These are phyloP conservation scores for Danio choprae DNA, from an alignment of 2,797 vertebrate genomes.

Conservation along the genomic window DNA sequence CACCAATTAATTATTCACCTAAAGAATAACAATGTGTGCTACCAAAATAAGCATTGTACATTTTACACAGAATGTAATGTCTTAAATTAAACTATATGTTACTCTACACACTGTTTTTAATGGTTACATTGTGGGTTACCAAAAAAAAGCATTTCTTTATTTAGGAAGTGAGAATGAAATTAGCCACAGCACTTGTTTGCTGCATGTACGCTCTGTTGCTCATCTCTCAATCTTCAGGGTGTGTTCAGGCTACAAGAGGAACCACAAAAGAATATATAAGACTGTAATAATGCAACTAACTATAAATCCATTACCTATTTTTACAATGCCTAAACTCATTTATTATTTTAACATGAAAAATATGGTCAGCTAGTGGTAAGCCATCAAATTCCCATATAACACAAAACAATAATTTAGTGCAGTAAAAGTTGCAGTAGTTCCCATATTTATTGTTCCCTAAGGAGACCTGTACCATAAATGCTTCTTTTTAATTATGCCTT, in stretches of 20 bases:
- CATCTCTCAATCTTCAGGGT: neutral
- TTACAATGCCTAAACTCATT: too few species aligned
- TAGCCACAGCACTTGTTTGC: neutral
- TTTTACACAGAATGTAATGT: too few species aligned
- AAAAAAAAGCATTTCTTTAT: neutral
- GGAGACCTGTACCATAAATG: neutral
- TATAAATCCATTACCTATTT: too few species aligned
- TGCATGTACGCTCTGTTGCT: neutral
- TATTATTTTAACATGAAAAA: too few species aligned
- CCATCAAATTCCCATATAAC: neutral
- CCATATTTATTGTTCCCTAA: neutral
- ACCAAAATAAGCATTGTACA: too few species aligned
- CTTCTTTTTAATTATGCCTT: neutral
- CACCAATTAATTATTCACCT: too few species aligned
- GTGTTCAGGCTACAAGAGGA: slow-evolving; percentile 15
- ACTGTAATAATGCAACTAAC: neutral
- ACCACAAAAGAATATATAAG: neutral
- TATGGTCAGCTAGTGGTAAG: neutral
- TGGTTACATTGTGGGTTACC: neutral
- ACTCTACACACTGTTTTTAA: neutral
- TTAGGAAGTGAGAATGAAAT: slow-evolving; percentile 3
- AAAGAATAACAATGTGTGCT: too few species aligned
- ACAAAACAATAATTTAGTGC: neutral
- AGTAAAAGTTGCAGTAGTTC: neutral
- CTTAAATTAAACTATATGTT: too few species aligned